A percentile compares a stretch with the other conserved stretches of the same genome.
Conservation (phyloP, 2,888 invertebrate genomes). For the Tromatobia lineatoria region DNA sequence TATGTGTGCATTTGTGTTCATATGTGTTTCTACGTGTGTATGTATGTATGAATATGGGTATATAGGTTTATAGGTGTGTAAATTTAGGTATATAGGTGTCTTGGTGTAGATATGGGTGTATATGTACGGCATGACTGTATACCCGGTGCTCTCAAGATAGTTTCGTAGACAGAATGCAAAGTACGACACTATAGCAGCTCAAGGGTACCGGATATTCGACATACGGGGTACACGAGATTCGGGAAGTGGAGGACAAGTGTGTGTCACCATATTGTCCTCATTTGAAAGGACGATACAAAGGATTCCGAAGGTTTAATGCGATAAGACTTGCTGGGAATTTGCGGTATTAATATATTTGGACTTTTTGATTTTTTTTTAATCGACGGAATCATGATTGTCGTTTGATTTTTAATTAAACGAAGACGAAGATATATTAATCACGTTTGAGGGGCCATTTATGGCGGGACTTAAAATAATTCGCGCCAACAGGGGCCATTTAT, state of each 20-base stretch:
- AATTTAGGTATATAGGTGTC: no score
- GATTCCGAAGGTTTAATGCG: not conserved
- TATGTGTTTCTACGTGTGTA: not conserved
- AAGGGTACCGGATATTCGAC: conserved; percentile 40
- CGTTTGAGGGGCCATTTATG: no score
- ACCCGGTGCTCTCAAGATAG: conserved; percentile 21
- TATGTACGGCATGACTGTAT: conserved; percentile 13
- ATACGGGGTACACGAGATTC: conserved; percentile 22
- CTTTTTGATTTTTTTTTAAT: no score
- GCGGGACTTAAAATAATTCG: no score
- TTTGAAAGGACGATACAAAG: not conserved
- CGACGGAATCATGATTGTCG: not conserved
- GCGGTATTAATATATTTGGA: not conserved
- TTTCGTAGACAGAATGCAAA: conserved; percentile 34
- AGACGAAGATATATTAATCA: not conserved
- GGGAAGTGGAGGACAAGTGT: conserved; percentile 1
- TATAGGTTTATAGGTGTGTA: no score
- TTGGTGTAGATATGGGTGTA: no score
- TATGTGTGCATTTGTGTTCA: not conserved
- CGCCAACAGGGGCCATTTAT: no score
- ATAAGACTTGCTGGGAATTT: not conserved
- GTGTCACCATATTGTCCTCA: not conserved
- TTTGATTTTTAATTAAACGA: no score
- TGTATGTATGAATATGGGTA: not conserved
- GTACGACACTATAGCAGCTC: not conserved